phyloP scores from a whole-genome alignment of 2,797 vertebrate genomes.

The Glossophaga mutica region DNA sequence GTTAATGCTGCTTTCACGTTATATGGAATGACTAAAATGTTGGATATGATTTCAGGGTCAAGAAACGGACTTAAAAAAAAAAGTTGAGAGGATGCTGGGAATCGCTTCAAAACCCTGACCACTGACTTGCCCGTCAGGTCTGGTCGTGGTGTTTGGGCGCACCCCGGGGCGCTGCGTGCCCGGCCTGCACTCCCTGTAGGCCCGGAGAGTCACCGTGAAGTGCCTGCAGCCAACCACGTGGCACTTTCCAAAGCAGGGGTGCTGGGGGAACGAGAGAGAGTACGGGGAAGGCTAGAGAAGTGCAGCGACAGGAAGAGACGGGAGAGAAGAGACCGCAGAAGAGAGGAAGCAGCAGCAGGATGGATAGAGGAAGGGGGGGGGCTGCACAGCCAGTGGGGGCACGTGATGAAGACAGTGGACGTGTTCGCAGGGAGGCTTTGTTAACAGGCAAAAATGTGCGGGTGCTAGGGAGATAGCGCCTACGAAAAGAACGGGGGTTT shows the following conservation, averaged over 20 bases:
- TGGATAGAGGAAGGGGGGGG: too few relatives aligned
- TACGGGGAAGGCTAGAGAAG: too few relatives aligned
- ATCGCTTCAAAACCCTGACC: neutral
- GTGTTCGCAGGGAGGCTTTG: neutral
- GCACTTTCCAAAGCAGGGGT: neutral
- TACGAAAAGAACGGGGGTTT: neutral
- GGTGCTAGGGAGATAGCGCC: fast-evolving
- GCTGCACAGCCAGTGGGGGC: too few relatives aligned
- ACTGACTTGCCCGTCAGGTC: fast-evolving
- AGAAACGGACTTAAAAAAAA: neutral
- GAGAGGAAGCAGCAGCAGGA: too few relatives aligned
- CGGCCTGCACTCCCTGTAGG: too few relatives aligned
- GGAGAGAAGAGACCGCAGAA: too few relatives aligned
- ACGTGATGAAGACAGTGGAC: neutral
- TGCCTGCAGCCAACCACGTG: too few relatives aligned
- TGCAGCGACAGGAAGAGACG: too few relatives aligned
- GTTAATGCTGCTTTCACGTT: conserved; percentile 7
- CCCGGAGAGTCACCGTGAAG: fast-evolving
- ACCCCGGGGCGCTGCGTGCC: fast-evolving
- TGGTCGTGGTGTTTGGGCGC: fast-evolving
- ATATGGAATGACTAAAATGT: conserved; percentile 16
- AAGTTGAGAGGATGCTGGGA: neutral
- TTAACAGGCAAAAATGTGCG: fast-evolving
- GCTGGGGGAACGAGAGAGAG: neutral
- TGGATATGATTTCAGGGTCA: conserved; percentile 25